Evolutionary conservation across 2,888 invertebrate genomes (phyloP).

Genomic region (Adela reaumurella): DNA sequence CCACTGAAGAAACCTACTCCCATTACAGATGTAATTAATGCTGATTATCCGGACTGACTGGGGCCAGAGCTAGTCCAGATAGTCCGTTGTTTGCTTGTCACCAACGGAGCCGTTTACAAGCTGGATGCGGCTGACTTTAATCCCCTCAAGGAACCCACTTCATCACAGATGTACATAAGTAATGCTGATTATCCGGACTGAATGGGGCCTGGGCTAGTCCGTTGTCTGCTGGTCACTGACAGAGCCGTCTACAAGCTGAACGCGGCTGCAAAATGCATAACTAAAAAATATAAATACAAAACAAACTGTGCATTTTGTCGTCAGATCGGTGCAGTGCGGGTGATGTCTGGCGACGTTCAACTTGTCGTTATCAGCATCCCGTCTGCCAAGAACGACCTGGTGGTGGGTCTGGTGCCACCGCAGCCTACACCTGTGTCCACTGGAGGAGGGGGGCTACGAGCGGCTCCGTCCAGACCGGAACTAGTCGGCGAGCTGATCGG

Average conservation of each 20-base stretch:
- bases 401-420: slow-evolving; percentile 65
- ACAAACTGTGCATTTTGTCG: slow-evolving; percentile 3
- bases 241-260: slow-evolving; percentile 84
- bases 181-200: no score
- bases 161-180: slow-evolving; percentile 70
- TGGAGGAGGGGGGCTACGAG: slow-evolving; percentile 2
- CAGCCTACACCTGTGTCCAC: slow-evolving; percentile 16
- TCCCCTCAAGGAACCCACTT: slow-evolving; percentile 80
- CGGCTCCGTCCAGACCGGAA: slow-evolving; percentile 50
- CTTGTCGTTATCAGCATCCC: slow-evolving; percentile 83
- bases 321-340: slow-evolving; percentile 78
- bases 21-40: slow-evolving; percentile 70
- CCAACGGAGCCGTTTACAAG: slow-evolving; percentile 82
- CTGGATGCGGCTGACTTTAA: slow-evolving; percentile 84
- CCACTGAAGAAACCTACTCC: slow-evolving; percentile 82
- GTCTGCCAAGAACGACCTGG: slow-evolving; percentile 81
- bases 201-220: no score
- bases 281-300: no score
- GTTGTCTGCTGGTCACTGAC: slow-evolving; percentile 85
- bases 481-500: slow-evolving; percentile 86
- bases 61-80: no score
- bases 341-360: slow-evolving; percentile 84
- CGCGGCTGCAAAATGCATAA: no score
- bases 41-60: no score
- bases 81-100: slow-evolving; percentile 84